Base-by-base conservation (phyloP, 1,140 invertebrate genomes). In the Rhynchophorus ferrugineus region DNA sequence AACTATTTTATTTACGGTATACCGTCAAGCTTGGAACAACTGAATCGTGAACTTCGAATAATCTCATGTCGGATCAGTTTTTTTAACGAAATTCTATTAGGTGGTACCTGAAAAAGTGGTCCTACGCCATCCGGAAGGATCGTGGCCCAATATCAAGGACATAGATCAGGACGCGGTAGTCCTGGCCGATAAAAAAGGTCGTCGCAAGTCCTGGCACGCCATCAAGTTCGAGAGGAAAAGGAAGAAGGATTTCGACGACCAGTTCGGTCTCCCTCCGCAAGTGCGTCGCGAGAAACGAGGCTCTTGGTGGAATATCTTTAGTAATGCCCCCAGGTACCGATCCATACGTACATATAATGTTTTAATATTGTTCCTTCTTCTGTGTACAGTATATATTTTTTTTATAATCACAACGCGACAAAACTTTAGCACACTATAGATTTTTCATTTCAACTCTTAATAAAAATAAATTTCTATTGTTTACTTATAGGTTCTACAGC, bases 241-340 rank as follows among this genome's bases (percentile, higher is more conserved):
- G 54, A 77, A 73, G 62, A 87, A 77, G 69, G 84, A 78, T 65
- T 8, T 49, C 5, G 47, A 55, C n/a, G 51, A 61, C 47, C 38
- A 57, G 49, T 49, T 52, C 24, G 49, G 47, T 20, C 52, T 48
- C 7, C 57, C 57, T 6, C 71, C 75, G n/a, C 58, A 68, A 1
- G 71, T 78, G 60, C 69, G 76, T 2, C 74, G 84, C 13, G 83
- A 87, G 63, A 87, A 88, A 63, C 74, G 87, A 49, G 79, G 82
- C 7, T 89, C 86, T 9, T 89, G 87, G 87, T 89, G 86, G 86
- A 88, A 87, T 64, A 84, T 87, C 20, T 87, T 89, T 60, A 82
- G 85, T 5, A 82, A 82, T 45, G 84, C 88, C 60, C 74, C 76
- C 70, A 82, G 80, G 80, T 69, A 64, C n/a, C n/a, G n/a, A n/a